A percentile compares a stretch with the other conserved stretches of the same genome.
These are phyloP conservation scores for Salmo trutta DNA, from an alignment of 2,797 vertebrate species.

Conservation along the genomic window DNA sequence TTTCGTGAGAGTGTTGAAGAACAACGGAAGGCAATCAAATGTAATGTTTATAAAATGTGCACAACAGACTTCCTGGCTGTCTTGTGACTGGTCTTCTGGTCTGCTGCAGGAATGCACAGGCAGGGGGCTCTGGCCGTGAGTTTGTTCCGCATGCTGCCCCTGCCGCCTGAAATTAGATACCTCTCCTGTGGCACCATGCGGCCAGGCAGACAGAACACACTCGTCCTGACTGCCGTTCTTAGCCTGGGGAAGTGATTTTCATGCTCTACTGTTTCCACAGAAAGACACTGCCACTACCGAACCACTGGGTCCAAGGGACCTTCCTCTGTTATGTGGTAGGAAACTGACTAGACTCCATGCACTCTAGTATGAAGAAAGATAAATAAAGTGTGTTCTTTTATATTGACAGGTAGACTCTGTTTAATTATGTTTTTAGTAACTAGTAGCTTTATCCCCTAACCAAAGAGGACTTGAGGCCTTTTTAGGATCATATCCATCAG, in stretches of 20 bases:
- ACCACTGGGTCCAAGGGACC: constrained; percentile 43
- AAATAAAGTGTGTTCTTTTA: neutral
- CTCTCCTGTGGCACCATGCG: constrained; percentile 57
- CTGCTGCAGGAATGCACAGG: constrained; percentile 27
- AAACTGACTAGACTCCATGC: neutral
- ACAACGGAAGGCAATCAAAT: constrained; percentile 42
- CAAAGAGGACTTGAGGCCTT: neutral
- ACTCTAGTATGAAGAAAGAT: constrained; percentile 1
- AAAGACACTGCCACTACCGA: constrained; percentile 41
- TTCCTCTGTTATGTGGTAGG: constrained; percentile 32
- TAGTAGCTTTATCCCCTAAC: neutral
- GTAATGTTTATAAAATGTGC: constrained; percentile 43
- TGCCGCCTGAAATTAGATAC: constrained; percentile 48
- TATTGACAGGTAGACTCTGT: neutral
- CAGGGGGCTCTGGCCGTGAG: constrained; percentile 40
- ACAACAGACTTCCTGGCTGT: constrained; percentile 22
- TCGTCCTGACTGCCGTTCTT: constrained; percentile 52
- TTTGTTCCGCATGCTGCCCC: constrained; percentile 51
- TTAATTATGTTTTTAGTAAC: neutral
- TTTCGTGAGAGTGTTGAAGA: constrained; percentile 23
- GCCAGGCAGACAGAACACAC: constrained; percentile 56
- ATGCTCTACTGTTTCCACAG: constrained; percentile 62
- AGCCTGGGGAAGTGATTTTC: constrained; percentile 62
- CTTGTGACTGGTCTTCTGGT: constrained; percentile 15
- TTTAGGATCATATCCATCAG: constrained; percentile 3